Conservation (phyloP, 2,888 invertebrate genomes). For the Sesia apiformis region DNA sequence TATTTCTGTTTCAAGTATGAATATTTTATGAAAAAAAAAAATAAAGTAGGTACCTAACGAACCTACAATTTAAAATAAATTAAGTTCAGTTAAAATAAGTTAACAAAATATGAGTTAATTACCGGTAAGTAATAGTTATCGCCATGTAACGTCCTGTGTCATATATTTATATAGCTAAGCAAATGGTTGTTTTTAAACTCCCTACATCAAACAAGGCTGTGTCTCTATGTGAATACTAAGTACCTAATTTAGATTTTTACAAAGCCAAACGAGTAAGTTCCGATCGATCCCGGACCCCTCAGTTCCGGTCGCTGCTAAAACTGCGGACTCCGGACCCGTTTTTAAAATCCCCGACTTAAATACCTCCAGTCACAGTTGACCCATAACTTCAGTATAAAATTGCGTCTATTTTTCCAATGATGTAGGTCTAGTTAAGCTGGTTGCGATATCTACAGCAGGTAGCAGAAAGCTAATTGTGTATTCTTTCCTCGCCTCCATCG, state of each 20-base stretch:
- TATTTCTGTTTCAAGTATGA: too few species aligned
- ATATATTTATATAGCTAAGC: too few species aligned
- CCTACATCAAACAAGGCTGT: background rate
- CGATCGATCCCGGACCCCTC: constrained; percentile 62
- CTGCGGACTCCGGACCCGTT: constrained; percentile 50
- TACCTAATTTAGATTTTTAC: constrained; percentile 67
- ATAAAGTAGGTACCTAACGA: too few species aligned
- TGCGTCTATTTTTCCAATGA: constrained; percentile 7
- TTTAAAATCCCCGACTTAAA: constrained; percentile 60
- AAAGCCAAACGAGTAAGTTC: constrained; percentile 55
- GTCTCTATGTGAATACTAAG: constrained; percentile 56
- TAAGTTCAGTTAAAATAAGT: too few species aligned
- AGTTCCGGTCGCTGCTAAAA: constrained; percentile 63
- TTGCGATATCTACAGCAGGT: constrained; percentile 66
- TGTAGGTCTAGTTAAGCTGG: constrained; percentile 34
- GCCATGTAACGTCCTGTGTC: too few species aligned
- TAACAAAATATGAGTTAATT: too few species aligned
- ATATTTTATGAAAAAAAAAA: too few species aligned
- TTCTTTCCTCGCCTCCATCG: constrained; percentile 69
- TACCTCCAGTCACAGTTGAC: constrained; percentile 27
- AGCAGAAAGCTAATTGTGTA: constrained; percentile 72
- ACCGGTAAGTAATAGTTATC: too few species aligned
- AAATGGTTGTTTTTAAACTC: background rate
- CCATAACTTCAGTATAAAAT: constrained; percentile 3
- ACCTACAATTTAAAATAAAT: too few species aligned